Evolutionary conservation across 2,113 vertebrate genomes (phyloP), one percentile per base, ranked within the genome.

Genomic region (Corapipo altera): DNA sequence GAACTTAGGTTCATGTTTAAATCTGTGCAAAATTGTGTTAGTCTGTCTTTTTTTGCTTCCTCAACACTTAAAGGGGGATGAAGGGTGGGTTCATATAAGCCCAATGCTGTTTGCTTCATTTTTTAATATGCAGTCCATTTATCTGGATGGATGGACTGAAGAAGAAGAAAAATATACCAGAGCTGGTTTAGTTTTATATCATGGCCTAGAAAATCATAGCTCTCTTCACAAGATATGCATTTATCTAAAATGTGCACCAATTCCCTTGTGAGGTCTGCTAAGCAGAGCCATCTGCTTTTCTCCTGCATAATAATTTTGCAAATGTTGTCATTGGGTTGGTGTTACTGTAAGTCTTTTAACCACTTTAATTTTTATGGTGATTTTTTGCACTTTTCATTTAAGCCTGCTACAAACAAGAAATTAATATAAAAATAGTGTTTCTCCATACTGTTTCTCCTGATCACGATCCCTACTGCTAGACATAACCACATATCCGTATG

Each of bases 181-280:
- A 54, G 16, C 58, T 23, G 39, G 27, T 48, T 66, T 51, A 59
- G 35, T 28, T 93, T 64, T 87, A 33, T 46, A 69, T 21, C 21
- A 64, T 16, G 13, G 24, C 30, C 49, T 87, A 72, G 66, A 91
- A 95, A 85, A 54, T 39, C 2, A 5, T 9, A 89, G 44, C 9
- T 87, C 18, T 78, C 39, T 77, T 87, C 77, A 92, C 8, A 91
- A 72, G 57, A 91, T 14, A 77, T 0, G 0, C 32, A 27, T 83
- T 90, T 90, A 81, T 78, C 43, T 77, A 54, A 90, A 85, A 93
- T 20, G 12, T 62, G 57, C 23, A 91, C 18, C 24, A 54, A 43
- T 51, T 84, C 64, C 49, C 54, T 58, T 54, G 24, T 16, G 48
- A 75, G 48, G 10, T n/a, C 55, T 59, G 49, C 59, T 84, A 84